phyloP scores from a whole-genome alignment of 2,113 vertebrate genomes.

The Beaufortia kweichowensis region DNA sequence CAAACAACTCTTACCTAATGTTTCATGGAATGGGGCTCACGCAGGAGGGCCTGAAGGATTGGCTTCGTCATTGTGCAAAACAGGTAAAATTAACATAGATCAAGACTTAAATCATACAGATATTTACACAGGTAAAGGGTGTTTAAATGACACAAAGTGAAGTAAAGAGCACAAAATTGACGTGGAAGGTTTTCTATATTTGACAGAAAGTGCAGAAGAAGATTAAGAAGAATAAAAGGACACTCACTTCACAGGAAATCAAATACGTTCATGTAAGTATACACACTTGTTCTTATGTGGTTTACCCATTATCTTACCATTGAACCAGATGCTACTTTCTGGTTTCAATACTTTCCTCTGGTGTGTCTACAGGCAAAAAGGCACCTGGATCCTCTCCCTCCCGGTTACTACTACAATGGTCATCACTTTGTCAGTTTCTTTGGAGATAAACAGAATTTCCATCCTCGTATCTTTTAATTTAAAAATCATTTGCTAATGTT shows the following conservation, averaged over 20 bases:
- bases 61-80: constrained; percentile 89
- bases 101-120: too few species aligned
- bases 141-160: too few species aligned
- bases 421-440: constrained; percentile 91
- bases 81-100: constrained; percentile 74
- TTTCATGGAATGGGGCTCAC: constrained; percentile 87
- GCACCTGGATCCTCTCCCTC: constrained; percentile 87
- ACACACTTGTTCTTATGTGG: background rate
- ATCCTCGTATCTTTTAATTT: constrained; percentile 88
- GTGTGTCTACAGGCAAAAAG: constrained; percentile 75
- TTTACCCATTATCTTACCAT: background rate
- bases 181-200: background rate
- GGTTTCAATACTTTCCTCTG: background rate
- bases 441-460: constrained; percentile 87
- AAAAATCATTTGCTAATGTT: background rate
- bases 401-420: constrained; percentile 93
- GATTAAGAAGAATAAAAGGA: constrained; percentile 82
- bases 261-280: constrained; percentile 88
- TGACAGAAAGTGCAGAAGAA: constrained; percentile 83
- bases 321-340: background rate
- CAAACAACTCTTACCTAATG: constrained; percentile 79
- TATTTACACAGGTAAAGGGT: too few species aligned
- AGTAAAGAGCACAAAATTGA: too few species aligned
- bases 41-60: constrained; percentile 87
- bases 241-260: constrained; percentile 87